A percentile compares a stretch with the other conserved stretches of the same genome.
These are phyloP conservation scores for Potamilus streckersoni DNA, from an alignment of 1,140 invertebrate species.

Conservation along the genomic window DNA sequence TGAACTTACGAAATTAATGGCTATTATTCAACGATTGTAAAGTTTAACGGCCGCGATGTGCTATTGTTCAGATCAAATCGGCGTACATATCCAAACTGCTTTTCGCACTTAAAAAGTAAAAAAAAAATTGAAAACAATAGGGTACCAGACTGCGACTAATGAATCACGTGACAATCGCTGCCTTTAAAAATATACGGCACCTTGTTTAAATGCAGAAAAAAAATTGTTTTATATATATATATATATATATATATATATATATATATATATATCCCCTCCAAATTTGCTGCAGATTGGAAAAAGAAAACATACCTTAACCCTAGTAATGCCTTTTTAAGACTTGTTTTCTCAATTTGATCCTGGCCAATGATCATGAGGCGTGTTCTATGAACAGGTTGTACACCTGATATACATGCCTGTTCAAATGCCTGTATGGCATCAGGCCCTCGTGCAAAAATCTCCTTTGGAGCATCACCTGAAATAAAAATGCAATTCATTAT, in stretches of 20 bases:
- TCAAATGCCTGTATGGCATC: slow-evolving; percentile 67
- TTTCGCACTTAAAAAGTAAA: too few species aligned
- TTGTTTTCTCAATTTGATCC: slow-evolving; percentile 63
- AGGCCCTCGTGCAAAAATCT: slow-evolving; percentile 66
- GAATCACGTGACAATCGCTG: too few species aligned
- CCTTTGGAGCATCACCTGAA: slow-evolving; percentile 66
- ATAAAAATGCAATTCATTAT: slow-evolving; percentile 14
- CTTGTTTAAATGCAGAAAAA: too few species aligned
- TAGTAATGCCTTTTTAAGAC: slow-evolving; percentile 57
- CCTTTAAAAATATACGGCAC: too few species aligned
- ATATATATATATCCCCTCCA: not conserved
- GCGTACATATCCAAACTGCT: too few species aligned
- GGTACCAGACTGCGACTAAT: too few species aligned
- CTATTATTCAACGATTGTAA: too few species aligned
- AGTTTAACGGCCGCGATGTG: too few species aligned
- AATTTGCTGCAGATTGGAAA: not conserved
- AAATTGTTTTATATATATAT: too few species aligned
- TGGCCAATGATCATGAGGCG: slow-evolving; percentile 66
- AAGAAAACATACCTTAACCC: slow-evolving; percentile 52
- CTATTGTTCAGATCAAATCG: too few species aligned
- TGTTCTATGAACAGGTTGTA: slow-evolving; percentile 60
- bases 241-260: not conserved
- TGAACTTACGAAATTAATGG: too few species aligned
- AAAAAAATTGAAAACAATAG: too few species aligned
- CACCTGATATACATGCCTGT: slow-evolving; percentile 62